phyloP scores from a whole-genome alignment of 2,797 vertebrate genomes.

The Varecia variegata region DNA sequence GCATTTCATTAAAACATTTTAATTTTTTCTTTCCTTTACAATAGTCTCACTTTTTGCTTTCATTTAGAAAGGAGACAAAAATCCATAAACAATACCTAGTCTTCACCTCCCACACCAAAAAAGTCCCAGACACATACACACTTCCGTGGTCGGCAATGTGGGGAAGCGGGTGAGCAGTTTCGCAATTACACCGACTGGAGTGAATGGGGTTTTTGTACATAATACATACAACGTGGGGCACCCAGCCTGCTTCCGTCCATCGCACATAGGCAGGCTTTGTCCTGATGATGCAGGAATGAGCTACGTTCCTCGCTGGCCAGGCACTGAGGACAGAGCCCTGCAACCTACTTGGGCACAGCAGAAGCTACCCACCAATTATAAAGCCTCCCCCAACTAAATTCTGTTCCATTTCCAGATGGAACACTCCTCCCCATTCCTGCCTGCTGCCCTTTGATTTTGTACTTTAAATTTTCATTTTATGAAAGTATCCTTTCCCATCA shows the following conservation, averaged over 20 bases:
- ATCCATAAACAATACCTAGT: not conserved
- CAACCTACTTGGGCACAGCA: not conserved
- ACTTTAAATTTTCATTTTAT: not conserved
- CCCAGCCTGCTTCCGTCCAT: not conserved
- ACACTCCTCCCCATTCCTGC: not conserved
- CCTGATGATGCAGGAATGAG: not conserved
- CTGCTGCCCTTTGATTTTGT: not conserved
- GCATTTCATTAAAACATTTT: not conserved
- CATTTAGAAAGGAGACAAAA: not conserved
- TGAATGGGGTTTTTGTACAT: not conserved
- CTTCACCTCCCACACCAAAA: not conserved
- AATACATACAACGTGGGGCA: no score
- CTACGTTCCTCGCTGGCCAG: not conserved
- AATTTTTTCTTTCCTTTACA: not conserved
- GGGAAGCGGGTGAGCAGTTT: not conserved
- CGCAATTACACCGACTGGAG: no score
- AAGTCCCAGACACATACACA: not conserved
- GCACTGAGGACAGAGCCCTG: not conserved
- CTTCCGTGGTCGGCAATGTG: not conserved
- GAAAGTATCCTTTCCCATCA: not conserved
- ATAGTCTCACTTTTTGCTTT: not conserved
- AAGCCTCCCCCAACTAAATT: not conserved
- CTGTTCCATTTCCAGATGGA: not conserved
- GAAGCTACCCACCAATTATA: not conserved
- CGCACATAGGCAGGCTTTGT: not conserved